phyloP scores from a whole-genome alignment of 2,888 invertebrate genomes.

The Leucoma salicis region DNA sequence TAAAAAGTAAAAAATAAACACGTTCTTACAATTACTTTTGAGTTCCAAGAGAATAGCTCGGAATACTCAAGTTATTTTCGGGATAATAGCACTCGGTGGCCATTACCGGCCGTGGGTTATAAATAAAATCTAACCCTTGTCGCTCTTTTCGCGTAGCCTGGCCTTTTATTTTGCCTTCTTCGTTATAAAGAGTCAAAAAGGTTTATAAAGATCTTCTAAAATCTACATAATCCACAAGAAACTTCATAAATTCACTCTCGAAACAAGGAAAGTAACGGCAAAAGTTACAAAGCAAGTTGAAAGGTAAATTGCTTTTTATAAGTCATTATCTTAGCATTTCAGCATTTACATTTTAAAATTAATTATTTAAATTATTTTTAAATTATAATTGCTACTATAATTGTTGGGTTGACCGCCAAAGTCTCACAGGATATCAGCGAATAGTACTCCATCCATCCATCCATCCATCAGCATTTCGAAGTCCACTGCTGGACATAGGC shows the following conservation, averaged over 20 bases:
- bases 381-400: too few species aligned
- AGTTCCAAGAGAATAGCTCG: background rate
- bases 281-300: background rate
- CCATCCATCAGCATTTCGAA: too few species aligned
- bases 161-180: background rate
- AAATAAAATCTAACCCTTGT: background rate
- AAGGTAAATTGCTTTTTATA: background rate
- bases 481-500: too few species aligned
- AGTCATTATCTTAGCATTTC: background rate
- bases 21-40: background rate
- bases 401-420: too few species aligned
- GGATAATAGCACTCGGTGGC: background rate
- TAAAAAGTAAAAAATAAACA: background rate
- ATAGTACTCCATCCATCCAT: too few species aligned
- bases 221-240: background rate
- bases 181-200: background rate
- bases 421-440: too few species aligned
- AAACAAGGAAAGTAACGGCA: background rate
- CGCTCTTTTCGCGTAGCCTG: background rate
- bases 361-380: too few species aligned
- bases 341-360: background rate
- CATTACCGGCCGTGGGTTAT: background rate
- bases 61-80: background rate
- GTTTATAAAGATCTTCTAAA: background rate
- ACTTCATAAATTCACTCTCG: background rate